Conservation (phyloP, 1,140 invertebrate species). For the Bactericera cockerelli region DNA sequence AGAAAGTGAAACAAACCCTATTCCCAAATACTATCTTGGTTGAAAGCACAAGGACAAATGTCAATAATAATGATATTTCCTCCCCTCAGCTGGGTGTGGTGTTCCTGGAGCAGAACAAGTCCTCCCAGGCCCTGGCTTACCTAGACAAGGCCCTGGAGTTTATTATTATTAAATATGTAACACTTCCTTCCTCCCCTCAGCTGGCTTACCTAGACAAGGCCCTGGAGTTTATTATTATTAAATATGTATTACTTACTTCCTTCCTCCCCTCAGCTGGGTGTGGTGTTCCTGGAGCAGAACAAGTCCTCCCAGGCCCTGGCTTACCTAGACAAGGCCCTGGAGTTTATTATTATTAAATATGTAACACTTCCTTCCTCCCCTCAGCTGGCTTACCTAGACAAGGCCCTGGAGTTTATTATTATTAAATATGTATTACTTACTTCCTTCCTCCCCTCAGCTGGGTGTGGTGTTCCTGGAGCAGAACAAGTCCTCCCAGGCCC, state of each 20-base stretch:
- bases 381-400: conserved; percentile 80
- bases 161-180: too few relatives aligned
- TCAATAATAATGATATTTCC: too few relatives aligned
- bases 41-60: too few relatives aligned
- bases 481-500: conserved; percentile 74
- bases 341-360: too few relatives aligned
- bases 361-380: too few relatives aligned
- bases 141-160: conserved; percentile 84
- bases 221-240: conserved; percentile 66
- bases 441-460: conserved; percentile 46
- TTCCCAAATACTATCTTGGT: too few relatives aligned
- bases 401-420: conserved; percentile 77
- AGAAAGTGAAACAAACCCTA: too few relatives aligned
- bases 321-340: conserved; percentile 83
- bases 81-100: conserved; percentile 87
- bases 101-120: conserved; percentile 78
- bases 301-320: conserved; percentile 77
- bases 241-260: too few relatives aligned
- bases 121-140: conserved; percentile 74
- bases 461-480: conserved; percentile 89
- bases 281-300: conserved; percentile 83
- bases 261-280: conserved; percentile 79
- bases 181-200: conserved; percentile 75
- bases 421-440: too few relatives aligned
- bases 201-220: conserved; percentile 85